Evolutionary conservation across 2,797 vertebrate genomes (phyloP), one percentile per base, ranked within the genome.

Genomic region (Enoplosus armatus): DNA sequence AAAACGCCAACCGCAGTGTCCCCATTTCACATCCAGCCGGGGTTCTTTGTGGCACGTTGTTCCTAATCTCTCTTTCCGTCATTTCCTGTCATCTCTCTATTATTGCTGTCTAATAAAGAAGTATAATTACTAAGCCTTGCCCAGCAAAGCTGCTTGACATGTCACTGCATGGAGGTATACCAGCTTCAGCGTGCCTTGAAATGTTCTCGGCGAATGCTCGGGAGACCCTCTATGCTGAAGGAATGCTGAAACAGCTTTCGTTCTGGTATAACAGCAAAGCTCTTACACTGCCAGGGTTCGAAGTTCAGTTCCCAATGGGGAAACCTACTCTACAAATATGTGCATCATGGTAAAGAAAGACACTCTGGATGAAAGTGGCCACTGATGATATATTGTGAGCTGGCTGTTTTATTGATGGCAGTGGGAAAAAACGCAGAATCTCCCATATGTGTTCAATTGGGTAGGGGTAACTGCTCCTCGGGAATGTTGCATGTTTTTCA

Each of bases 361-460:
- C 48, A n/a, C 33, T 41, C n/a, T 18, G 59, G 62, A 80, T 75
- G 78, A 86, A 83, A 71, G 80, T 75, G 63, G 63, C 62, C 27
- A 37, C 53, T 9, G 20, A 61, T 86, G 71, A 86, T 85, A 76
- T 82, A 86, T 70, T 24, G 64, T 51, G 47, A 74, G 64, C 20
- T 66, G 55, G 27, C 60, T 75, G 75, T 82, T 88, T 85, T 86
- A 88, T 79, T 72, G 67, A 75, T 60, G 62, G 62, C 48, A 68
- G 75, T 51, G 67, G 65, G n/a, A n/a, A 71, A 73, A 62, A 68
- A 71, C 1, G 6, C 53, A 65, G 58, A 59, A 53, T 64, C 33
- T 79, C 58, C 81, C 87, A 87, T 47, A 62, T 89, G 87, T 76
- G 66, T 79, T 81, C 54, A 83, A 64, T 83, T 72, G 43, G 29